Evolutionary conservation across 2,113 vertebrate genomes (phyloP).

Genomic region (Grantiella picta): DNA sequence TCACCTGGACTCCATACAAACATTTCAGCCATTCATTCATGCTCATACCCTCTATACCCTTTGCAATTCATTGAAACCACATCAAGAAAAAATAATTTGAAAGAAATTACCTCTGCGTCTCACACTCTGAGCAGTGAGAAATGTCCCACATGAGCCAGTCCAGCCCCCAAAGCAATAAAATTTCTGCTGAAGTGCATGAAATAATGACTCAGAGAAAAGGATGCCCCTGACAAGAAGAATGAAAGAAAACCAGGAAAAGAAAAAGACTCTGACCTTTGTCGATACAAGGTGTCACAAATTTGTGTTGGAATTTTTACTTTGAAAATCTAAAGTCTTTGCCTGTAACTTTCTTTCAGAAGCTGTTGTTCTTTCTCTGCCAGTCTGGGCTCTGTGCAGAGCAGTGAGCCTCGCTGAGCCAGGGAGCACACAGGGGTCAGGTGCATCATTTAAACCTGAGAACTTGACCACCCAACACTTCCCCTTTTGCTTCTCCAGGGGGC

Average conservation of each 20-base stretch:
- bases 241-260: conserved; percentile 46
- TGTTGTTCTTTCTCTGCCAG: not conserved
- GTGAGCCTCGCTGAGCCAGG: not conserved
- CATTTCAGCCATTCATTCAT: conserved; percentile 14
- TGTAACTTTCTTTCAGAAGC: not conserved
- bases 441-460: not conserved
- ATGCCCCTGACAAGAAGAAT: conserved; percentile 66
- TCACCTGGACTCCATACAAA: not conserved
- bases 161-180: conserved; percentile 73
- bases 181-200: conserved; percentile 69
- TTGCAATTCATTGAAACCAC: conserved; percentile 66
- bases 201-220: conserved; percentile 66
- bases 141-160: conserved; percentile 61
- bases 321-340: conserved; percentile 9
- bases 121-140: conserved; percentile 23
- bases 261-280: conserved; percentile 27
- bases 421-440: not conserved
- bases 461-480: not conserved
- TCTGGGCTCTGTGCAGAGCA: not conserved
- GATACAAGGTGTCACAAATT: conserved; percentile 18
- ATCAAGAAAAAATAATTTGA: conserved; percentile 73
- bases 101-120: conserved; percentile 70
- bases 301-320: conserved; percentile 33
- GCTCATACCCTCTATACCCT: not conserved
- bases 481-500: not conserved